Evolutionary conservation across 2,113 vertebrate genomes (phyloP), one percentile per base, ranked within the genome.

Genomic region (Jaculus jaculus): DNA sequence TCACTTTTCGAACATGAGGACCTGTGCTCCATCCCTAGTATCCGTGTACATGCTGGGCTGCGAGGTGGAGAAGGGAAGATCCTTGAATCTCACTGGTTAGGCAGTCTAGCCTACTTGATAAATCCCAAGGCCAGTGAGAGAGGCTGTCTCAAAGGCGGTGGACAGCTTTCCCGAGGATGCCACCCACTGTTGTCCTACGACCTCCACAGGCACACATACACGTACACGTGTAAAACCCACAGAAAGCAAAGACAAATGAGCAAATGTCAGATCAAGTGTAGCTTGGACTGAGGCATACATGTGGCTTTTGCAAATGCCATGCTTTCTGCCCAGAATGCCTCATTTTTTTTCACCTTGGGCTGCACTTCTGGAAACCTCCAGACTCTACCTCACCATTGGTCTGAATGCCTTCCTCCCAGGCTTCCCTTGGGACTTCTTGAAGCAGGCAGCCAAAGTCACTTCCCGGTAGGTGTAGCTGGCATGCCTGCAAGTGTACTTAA

Each of bases 401-500:
- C 97, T 98, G 97, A 68, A 13, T 60, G 93, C 93, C 96, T 98
- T 96, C 96, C 97, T 95, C 95, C 84, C 63, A 21, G 87, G 86
- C 58, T 95, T 96, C 97, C 98, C 98, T 94, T 80, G 94, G 97
- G 98, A 97, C 96, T 97, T 97, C 97, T 96, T 97, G 97, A 97
- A 94, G 84, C 61, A 96, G 97, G 92, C 94, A 13, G 97, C 95
- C 97, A 84, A 96, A 95, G 97, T 97, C 97, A 77, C 97, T 97
- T 97, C 97, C 96, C 8, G 34, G 79, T 79, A 94, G 96, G 97
- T 89, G 96, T 96, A 97, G 97, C 95, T 97, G 98, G 97, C 97
- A 97, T 15, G 96, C 96, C 97, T 88, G 98, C 97, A 98, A 98
- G 98, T 98, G 98, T 98, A 98, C 98, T 98, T 98, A 98, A 98